These are phyloP conservation scores for Procavia capensis DNA, from an alignment of 2,113 vertebrate genomes.

Conservation along the genomic window DNA sequence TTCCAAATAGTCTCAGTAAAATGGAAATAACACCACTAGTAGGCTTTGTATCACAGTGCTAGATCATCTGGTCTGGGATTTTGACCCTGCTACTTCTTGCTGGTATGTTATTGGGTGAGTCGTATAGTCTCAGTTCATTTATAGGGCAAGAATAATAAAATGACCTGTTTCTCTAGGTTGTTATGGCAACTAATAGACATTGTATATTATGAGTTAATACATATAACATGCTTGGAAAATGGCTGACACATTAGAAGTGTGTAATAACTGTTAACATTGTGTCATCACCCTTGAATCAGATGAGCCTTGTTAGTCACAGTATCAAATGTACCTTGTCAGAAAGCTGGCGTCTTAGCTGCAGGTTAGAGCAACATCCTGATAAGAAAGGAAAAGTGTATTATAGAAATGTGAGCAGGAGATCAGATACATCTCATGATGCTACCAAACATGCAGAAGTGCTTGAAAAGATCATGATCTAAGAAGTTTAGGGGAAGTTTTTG, in stretches of 20 bases:
- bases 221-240: neutral
- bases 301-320: neutral
- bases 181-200: neutral
- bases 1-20: neutral
- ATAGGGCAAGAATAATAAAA: neutral
- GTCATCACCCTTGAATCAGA: neutral
- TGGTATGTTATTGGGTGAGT: neutral
- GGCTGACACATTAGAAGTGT: neutral
- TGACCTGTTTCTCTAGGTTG: neutral
- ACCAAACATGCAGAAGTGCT: neutral
- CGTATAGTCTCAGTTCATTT: neutral
- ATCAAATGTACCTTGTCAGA: constrained; percentile 11
- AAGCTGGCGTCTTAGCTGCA: neutral
- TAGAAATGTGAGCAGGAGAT: neutral
- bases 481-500: neutral
- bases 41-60: neutral
- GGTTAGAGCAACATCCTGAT: neutral
- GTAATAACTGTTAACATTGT: neutral
- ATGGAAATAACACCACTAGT: neutral
- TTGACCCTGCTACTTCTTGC: neutral
- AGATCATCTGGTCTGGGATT: neutral
- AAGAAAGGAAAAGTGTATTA: neutral
- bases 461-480: neutral
- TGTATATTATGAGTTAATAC: neutral
- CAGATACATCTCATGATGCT: neutral